phyloP scores from a whole-genome alignment of 2,888 invertebrate genomes.

The Drosophila meridiana region DNA sequence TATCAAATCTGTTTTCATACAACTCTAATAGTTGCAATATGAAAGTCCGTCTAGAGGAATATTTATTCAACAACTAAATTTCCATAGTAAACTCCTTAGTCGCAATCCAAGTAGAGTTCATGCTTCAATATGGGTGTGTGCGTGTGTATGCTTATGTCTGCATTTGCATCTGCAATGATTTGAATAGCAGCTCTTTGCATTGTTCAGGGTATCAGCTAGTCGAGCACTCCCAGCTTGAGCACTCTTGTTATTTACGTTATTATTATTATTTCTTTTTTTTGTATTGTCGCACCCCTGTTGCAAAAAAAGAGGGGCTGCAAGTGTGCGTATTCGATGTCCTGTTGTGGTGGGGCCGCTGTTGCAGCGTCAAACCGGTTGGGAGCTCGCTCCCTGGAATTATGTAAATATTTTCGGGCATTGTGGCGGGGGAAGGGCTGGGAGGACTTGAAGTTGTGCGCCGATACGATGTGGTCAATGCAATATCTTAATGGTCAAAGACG shows the following conservation, averaged over 20 bases:
- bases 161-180: neutral
- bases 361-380: slow-evolving; percentile 31
- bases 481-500: slow-evolving; percentile 73
- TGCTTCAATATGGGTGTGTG: too few species aligned
- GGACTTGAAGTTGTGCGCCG: slow-evolving; percentile 19
- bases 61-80: too few species aligned
- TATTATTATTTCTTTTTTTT: neutral
- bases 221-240: neutral
- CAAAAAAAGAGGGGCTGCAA: slow-evolving; percentile 21
- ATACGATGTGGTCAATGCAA: slow-evolving; percentile 51
- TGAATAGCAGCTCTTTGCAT: neutral
- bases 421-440: neutral
- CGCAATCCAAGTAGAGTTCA: too few species aligned
- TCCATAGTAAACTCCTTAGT: too few species aligned
- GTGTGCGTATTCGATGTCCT: slow-evolving; percentile 7
- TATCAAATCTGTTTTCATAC: too few species aligned
- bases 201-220: neutral
- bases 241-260: neutral
- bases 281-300: slow-evolving; percentile 23
- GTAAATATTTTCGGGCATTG: slow-evolving; percentile 35
- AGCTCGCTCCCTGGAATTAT: slow-evolving; percentile 29
- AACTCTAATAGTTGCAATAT: too few species aligned
- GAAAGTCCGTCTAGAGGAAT: too few species aligned
- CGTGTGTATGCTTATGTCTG: neutral
- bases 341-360: neutral